A percentile compares a stretch with the other conserved stretches of the same genome.
phyloP scores from a whole-genome alignment of 2,797 vertebrate species.

The Phaenicophaeus curvirostris region DNA sequence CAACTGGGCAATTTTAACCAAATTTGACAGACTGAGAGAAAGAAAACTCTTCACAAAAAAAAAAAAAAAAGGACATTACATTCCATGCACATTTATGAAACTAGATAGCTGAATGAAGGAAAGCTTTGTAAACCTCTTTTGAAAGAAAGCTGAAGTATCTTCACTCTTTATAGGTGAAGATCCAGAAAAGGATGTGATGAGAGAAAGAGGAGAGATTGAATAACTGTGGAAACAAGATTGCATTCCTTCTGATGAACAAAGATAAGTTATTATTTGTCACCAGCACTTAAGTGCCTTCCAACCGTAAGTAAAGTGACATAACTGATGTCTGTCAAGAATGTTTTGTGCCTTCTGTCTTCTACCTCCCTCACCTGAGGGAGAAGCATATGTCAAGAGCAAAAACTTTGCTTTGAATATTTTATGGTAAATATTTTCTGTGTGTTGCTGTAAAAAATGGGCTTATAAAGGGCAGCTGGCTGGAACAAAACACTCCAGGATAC shows the following conservation, averaged over 20 bases:
- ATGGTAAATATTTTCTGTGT: background rate
- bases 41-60: constrained; percentile 33
- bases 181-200: background rate
- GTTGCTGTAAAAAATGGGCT: background rate
- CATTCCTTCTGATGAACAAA: background rate
- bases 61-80: background rate
- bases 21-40: constrained; percentile 44
- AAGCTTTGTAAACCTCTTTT: constrained; percentile 18
- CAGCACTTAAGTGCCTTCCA: background rate
- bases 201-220: background rate
- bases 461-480: background rate
- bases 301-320: background rate
- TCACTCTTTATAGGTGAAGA: background rate
- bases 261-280: background rate
- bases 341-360: background rate
- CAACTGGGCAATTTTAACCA: background rate
- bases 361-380: background rate
- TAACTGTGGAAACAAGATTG: background rate
- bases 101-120: constrained; percentile 30
- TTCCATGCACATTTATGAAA: background rate
- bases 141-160: background rate
- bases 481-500: background rate
- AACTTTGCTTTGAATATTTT: background rate
- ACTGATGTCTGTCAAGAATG: background rate
- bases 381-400: background rate